Evolutionary conservation across 2,888 invertebrate species (phyloP).

Genomic region (Lochmaea capreae): DNA sequence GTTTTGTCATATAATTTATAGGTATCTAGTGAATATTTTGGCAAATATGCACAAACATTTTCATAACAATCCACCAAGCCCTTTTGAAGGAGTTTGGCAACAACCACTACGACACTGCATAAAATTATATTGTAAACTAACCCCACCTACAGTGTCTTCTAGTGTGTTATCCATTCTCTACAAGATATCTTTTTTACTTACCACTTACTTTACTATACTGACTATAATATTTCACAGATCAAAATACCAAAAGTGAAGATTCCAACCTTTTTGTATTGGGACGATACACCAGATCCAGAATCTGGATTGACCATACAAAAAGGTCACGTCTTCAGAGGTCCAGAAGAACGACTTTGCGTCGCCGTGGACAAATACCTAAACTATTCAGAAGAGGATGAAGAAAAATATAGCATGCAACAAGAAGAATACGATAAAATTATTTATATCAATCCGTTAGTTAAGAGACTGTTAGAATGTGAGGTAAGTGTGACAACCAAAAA

Average conservation of each 20-base stretch:
- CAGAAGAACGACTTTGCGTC: conserved; percentile 63
- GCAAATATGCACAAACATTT: no score
- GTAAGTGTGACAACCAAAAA: conserved; percentile 61
- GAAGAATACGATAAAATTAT: conserved; percentile 72
- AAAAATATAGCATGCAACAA: conserved; percentile 70
- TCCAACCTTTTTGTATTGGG: conserved; percentile 62
- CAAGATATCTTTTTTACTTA: no score
- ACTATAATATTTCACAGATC: conserved; percentile 53
- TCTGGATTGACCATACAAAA: conserved; percentile 66
- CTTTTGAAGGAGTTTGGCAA: no score
- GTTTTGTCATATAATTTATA: no score
- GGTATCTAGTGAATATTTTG: no score
- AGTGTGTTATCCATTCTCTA: no score
- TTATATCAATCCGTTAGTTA: conserved; percentile 73
- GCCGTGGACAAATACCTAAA: conserved; percentile 56
- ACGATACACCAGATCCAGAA: conserved; percentile 63
- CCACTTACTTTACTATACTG: no score
- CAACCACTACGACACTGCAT: no score
- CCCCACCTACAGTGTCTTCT: no score
- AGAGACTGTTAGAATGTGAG: conserved; percentile 70
- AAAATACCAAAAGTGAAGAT: conserved; percentile 61
- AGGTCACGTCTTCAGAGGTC: conserved; percentile 61
- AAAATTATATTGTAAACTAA: no score
- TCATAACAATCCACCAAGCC: no score
- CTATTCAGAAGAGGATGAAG: conserved; percentile 59